Evolutionary conservation across 2,113 vertebrate species (phyloP), one percentile per base, ranked within the genome.

Genomic region (Zeus faber): DNA sequence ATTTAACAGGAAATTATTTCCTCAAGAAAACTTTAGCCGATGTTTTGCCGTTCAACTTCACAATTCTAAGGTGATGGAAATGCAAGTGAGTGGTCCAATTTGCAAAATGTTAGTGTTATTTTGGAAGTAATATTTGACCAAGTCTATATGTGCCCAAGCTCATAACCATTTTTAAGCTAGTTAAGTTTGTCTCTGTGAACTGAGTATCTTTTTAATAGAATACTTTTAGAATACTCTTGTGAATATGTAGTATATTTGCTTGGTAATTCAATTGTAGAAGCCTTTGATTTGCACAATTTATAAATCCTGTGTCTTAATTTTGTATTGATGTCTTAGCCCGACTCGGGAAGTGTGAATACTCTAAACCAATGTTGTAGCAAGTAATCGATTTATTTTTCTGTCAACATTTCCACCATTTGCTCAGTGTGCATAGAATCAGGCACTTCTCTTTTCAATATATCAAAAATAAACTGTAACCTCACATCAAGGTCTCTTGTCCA

Each of bases 221-320:
- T 66, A 77, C 21, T 46, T 65, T 31, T n/a, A n/a, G n/a, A n/a
- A n/a, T n/a, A n/a, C n/a, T n/a, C 40, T 43, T 69, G 54, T 79
- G 58, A 62, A 68, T 68, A 77, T 70, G 71, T 81, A 59, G n/a
- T 77, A 71, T 55, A 58, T 72, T 76, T 70, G 37, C 55, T 49
- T 67, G 64, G 48, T 80, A 62, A 74, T 75, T 54, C 4, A 35
- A 69, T 76, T 70, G 54, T 79, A 84, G 77, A 73, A 58, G 64
- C 59, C 62, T 77, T 81, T 85, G 54, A 81, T 87, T 88, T 87
- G 86, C 86, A 86, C 86, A 86, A 6, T 65, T 79, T 72, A 77
- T 25, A 67, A 74, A 65, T 37, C 33, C 13, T 58, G 66, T 60
- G 82, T 86, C 84, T 85, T 86, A 82, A 79, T 76, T 75, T 74